A percentile compares a stretch with the other conserved stretches of the same genome.
Conservation (phyloP, 2,797 vertebrate genomes). For the Orestias chungarensis region DNA sequence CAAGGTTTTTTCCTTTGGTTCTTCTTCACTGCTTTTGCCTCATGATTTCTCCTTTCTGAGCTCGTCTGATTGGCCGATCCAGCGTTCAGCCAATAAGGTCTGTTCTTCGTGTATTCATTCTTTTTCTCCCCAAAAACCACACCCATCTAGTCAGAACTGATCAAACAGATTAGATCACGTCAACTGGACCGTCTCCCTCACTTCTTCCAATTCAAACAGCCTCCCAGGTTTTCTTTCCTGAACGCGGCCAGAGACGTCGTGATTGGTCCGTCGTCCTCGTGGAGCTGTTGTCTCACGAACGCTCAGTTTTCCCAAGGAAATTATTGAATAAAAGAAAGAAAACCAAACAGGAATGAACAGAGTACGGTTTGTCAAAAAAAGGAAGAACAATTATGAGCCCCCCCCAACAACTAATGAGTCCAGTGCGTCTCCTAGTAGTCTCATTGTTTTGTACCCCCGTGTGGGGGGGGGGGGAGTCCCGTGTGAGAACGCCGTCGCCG, state of each 20-base stretch:
- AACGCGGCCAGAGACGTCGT: not conserved
- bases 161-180: not conserved
- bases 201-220: not conserved
- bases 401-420: constrained; percentile 35
- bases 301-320: constrained; percentile 25
- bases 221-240: not conserved
- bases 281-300: constrained; percentile 1
- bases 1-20: constrained; percentile 32
- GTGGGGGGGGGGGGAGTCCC: constrained; percentile 30
- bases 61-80: constrained; percentile 45
- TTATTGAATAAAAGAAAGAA: constrained; percentile 19
- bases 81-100: constrained; percentile 10
- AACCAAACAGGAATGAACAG: constrained; percentile 26
- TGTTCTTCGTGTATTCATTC: not conserved
- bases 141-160: not conserved
- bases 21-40: constrained; percentile 18
- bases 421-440: constrained; percentile 52
- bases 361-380: constrained; percentile 50
- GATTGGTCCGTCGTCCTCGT: not conserved
- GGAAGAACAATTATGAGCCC: constrained; percentile 40
- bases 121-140: not conserved
- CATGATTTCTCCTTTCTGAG: constrained; percentile 22
- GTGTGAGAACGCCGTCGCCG: constrained; percentile 18
- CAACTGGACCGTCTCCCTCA: constrained; percentile 7
- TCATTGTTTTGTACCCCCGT: constrained; percentile 42